Conservation (phyloP, 2,797 vertebrate genomes). For the Pelobates cultripes region DNA sequence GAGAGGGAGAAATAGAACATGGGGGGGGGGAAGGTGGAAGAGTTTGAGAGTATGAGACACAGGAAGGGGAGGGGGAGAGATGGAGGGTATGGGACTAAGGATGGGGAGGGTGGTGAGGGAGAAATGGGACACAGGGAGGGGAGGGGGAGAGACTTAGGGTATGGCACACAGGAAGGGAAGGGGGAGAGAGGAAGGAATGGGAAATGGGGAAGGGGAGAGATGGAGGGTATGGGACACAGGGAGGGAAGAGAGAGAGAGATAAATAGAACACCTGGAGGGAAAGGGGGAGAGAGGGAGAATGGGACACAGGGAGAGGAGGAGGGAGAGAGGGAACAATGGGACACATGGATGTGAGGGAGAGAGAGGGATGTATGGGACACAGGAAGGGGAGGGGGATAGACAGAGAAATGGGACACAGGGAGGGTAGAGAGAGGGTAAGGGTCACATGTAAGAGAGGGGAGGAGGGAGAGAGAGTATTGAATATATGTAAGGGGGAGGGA, state of each 20-base stretch:
- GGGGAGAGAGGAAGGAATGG: too few relatives aligned
- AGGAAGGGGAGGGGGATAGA: background rate
- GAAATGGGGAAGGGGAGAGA: too few relatives aligned
- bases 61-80: too few relatives aligned
- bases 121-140: background rate
- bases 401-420: background rate
- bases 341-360: too few relatives aligned
- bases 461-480: too few relatives aligned
- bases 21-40: too few relatives aligned
- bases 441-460: background rate
- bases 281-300: too few relatives aligned
- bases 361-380: background rate
- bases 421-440: background rate
- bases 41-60: too few relatives aligned
- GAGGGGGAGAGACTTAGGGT: background rate
- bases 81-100: background rate
- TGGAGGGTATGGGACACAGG: too few relatives aligned
- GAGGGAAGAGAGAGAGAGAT: too few relatives aligned
- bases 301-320: too few relatives aligned
- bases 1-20: background rate
- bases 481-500: background rate
- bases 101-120: background rate
- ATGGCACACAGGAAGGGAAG: background rate
- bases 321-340: background rate
- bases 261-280: too few relatives aligned